Evolutionary conservation across 2,797 vertebrate species (phyloP).

Genomic region (Champsocephalus esox): DNA sequence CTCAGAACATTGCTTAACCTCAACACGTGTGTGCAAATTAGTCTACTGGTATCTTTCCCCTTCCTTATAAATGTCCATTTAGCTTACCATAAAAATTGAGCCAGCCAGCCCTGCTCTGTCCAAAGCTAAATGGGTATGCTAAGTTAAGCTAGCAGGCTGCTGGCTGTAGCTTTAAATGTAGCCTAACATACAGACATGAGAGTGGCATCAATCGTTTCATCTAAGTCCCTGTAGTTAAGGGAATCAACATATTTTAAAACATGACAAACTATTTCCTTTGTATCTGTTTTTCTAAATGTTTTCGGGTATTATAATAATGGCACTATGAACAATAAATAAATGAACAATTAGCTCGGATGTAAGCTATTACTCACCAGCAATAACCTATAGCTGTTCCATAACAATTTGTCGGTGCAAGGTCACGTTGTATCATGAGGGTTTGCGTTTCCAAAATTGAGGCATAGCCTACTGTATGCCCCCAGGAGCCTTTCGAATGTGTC

Average conservation of each 20-base stretch:
- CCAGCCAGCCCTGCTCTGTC: not conserved
- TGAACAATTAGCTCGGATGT: not conserved
- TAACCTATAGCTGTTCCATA: constrained; percentile 9
- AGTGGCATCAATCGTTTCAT: not conserved
- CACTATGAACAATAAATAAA: not conserved
- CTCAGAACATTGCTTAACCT: not conserved
- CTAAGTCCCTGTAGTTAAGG: not conserved
- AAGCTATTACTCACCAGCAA: constrained; percentile 32
- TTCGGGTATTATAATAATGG: not conserved
- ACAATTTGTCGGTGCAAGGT: constrained; percentile 1
- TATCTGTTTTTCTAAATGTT: not conserved
- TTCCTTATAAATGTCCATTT: no score
- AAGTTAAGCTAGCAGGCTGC: not conserved
- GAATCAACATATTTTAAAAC: not conserved
- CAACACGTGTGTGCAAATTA: not conserved
- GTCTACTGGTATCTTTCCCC: not conserved
- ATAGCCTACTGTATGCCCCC: not conserved
- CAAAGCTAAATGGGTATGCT: not conserved
- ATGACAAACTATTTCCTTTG: not conserved
- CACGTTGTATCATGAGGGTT: not conserved
- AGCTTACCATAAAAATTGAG: no score
- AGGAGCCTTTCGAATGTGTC: not conserved
- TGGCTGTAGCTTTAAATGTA: not conserved
- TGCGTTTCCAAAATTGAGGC: not conserved
- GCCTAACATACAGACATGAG: not conserved